Base-by-base conservation (phyloP, 2,797 vertebrate genomes). In the Gobio occitaniae region DNA sequence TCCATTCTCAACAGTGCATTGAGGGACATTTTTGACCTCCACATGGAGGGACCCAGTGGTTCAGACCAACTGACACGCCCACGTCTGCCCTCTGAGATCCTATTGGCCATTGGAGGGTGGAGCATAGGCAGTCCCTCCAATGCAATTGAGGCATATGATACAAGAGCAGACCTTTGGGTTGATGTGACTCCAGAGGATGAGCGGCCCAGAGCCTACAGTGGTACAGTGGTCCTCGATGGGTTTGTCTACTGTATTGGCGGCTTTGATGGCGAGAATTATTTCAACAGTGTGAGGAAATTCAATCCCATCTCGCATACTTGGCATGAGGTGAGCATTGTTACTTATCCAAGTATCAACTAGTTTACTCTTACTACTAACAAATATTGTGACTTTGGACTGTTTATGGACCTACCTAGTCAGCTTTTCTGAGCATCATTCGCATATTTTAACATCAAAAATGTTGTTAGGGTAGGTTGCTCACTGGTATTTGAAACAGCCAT, bases 31-130 rank as follows among this genome's bases (percentile, higher is more conserved):
- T 86, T 89, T 9, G 5, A 44, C 8, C 41, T 9, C 41, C 41
- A 44, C 41, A 44, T 44, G 41, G 41, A 44, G 0, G 90, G 87
- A 17, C 81, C 88, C 0, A 48, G 82, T 0, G 69, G 47, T n/a
- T 69, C 82, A 0, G 68, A 91, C 15, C 84, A 84, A 0, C 29
- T 96, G 3, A 91, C 89, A 0, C 92, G 93, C 36, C 96, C 96
- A 7, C 96, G 96, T 19, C 91, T 97, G 75, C 41, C 41, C 8
- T 44, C 41, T 0, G 87, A 92, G 86, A 65, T 97, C 88, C 85
- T 98, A 2, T 92, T 98, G 9, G 95, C 96, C 3, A 93, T 96
- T 0, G 96, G 96, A 1, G 96, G 97, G 81, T 97, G 95, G 96
- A 96, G 94, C 0, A 88, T 44, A 0, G 90, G 88, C 0, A 87